Conservation (phyloP, 2,888 invertebrate genomes). For the Phytoseiulus persimilis region DNA sequence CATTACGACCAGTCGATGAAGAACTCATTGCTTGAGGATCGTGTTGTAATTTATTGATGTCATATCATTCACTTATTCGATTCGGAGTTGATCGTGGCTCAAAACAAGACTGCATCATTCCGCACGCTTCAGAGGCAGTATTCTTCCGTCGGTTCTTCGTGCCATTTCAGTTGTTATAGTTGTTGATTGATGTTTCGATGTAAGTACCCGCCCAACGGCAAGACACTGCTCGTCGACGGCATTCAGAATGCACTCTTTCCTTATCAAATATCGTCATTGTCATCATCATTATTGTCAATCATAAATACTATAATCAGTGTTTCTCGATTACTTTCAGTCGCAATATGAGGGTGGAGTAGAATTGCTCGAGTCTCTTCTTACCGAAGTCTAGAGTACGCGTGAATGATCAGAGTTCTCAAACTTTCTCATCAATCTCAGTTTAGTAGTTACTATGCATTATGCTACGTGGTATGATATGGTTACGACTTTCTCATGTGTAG, state of each 20-base stretch:
- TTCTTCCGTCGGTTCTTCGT: conserved; percentile 15
- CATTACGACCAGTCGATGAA: not conserved
- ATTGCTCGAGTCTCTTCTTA: not conserved
- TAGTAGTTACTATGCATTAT: not conserved
- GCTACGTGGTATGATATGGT: not conserved
- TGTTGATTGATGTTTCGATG: conserved; percentile 15
- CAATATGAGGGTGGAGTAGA: not conserved
- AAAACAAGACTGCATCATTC: not conserved
- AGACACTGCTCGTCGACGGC: not conserved
- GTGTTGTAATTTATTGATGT: conserved; percentile 37
- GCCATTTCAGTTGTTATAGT: conserved; percentile 15
- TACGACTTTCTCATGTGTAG: not conserved
- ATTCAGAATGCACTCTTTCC: not conserved
- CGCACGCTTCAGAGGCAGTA: not conserved
- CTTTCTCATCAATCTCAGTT: not conserved
- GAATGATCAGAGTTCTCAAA: not conserved
- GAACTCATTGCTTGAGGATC: not conserved
- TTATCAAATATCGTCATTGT: not conserved
- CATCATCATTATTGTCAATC: not conserved
- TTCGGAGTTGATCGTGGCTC: not conserved
- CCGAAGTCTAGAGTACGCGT: not conserved
- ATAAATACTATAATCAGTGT: conserved; percentile 18
- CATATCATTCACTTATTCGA: conserved; percentile 30
- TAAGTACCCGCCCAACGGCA: conserved; percentile 36
- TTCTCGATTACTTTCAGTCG: not conserved